A percentile compares a stretch with the other conserved stretches of the same genome.
These are phyloP conservation scores for Calephelis perditalis DNA, from an alignment of 2,888 invertebrate genomes.

Conservation along the genomic window DNA sequence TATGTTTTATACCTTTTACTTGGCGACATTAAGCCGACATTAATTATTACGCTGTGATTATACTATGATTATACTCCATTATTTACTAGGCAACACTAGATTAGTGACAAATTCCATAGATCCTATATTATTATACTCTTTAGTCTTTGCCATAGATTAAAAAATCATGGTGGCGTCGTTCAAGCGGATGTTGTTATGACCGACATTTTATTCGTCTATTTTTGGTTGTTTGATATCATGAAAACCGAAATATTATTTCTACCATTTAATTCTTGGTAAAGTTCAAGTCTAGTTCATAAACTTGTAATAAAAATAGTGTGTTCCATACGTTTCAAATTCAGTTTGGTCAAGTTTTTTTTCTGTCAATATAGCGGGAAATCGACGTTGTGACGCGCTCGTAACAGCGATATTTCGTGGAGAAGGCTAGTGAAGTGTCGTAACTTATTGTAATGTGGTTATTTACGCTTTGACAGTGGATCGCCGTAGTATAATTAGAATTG, in stretches of 20 bases:
- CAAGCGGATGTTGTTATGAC: slow-evolving; percentile 65
- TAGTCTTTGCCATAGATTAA: slow-evolving; percentile 34
- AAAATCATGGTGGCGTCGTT: slow-evolving; percentile 59
- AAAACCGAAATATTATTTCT: slow-evolving; percentile 25
- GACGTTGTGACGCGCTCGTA: slow-evolving; percentile 65
- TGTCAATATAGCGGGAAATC: slow-evolving; percentile 72
- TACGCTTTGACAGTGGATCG: slow-evolving; percentile 56
- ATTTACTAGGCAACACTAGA: no score
- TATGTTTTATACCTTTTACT: no score
- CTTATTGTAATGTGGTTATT: slow-evolving; percentile 63
- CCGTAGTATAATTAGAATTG: slow-evolving; percentile 55
- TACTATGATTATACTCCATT: no score
- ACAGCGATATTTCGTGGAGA: slow-evolving; percentile 54
- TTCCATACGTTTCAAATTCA: slow-evolving; percentile 16
- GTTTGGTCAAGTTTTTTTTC: slow-evolving; percentile 38
- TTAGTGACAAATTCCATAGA: no score
- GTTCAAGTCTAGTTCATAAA: slow-evolving; percentile 1
- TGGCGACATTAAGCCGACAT: no score
- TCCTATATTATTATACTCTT: no score
- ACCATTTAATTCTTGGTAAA: slow-evolving; percentile 22
- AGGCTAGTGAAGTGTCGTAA: slow-evolving; percentile 53
- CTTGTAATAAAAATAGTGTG: slow-evolving; percentile 18
- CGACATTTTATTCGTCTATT: slow-evolving; percentile 63
- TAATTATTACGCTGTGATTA: no score
- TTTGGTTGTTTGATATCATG: slow-evolving; percentile 35